Evolutionary conservation across 2,113 vertebrate genomes (phyloP), one percentile per base, ranked within the genome.

Genomic region (Brachionichthys hirsutus): DNA sequence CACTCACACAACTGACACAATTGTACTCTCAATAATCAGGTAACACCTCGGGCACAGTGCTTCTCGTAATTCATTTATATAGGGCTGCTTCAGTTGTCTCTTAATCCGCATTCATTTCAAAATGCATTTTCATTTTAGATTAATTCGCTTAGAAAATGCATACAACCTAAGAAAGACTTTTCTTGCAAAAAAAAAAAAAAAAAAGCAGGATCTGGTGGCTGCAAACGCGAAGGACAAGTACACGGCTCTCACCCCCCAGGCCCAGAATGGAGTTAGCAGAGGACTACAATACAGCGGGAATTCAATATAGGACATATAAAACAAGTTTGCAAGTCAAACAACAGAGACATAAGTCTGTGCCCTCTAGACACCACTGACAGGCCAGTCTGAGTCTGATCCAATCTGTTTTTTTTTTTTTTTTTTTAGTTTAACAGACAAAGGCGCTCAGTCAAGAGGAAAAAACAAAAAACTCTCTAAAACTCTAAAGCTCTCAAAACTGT

Each of bases 201-300:
- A n/a, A 77, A 63, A 70, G 54, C 42, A 58, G 66, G 60, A 75
- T 58, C 67, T 70, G 54, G 46, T 61, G 35, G 67, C 46, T 65
- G 34, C 22, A 44, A 60, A 50, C 45, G 53, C 19, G n/a, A 9
- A 59, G 60, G 45, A 60, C 54, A 73, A 38, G 52, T 42, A 54
- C 19, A 34, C 38, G 19, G 48, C 48, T 59, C 44, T 53, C 17
- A 15, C 52, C 35, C n/a, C 48, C 43, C 50, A 54, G 18, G 75
- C 66, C 69, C 19, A 9, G 43, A 38, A 57, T 48, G 42, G 38
- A 70, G 55, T 51, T 51, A 69, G 49, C 36, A 54, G 44, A 30
- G 10, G 34, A 49, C 22, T 6, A 52, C 9, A 49, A 41, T 5
- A 58, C 18, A 56, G 35, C 50, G 47, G 61, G 42, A 66, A 43